Conservation (phyloP, 2,888 invertebrate species). For the Lasioglossum figueresi region DNA sequence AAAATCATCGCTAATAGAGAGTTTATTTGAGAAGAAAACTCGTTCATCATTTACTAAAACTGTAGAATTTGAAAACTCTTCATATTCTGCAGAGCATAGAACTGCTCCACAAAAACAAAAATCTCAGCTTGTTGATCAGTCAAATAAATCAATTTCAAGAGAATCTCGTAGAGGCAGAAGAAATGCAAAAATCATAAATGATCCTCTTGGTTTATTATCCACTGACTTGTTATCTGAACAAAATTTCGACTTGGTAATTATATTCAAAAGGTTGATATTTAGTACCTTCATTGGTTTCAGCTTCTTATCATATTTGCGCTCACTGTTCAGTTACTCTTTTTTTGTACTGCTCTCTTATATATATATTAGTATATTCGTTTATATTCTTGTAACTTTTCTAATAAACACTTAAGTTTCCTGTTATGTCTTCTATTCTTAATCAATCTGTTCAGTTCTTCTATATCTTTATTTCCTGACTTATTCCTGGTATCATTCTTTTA, state of each 20-base stretch:
- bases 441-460: neutral
- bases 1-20: conserved; percentile 75
- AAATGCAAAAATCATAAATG: conserved; percentile 71
- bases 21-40: conserved; percentile 74
- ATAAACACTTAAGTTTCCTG: neutral
- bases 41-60: conserved; percentile 43
- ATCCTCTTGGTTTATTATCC: conserved; percentile 78
- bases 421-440: neutral
- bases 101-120: conserved; percentile 57
- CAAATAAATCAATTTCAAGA: conserved; percentile 64
- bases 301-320: neutral
- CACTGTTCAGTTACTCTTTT: neutral
- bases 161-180: conserved; percentile 76
- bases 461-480: neutral
- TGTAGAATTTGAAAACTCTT: conserved; percentile 41
- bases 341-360: neutral
- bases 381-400: neutral
- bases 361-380: neutral
- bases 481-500: neutral
- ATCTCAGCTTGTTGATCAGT: conserved; percentile 54
- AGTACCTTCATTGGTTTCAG: neutral
- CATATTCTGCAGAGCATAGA: conserved; percentile 48
- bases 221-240: conserved; percentile 41
- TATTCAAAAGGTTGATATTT: conserved; percentile 7
- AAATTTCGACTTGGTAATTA: conserved; percentile 53